Evolutionary conservation across 2,888 invertebrate species (phyloP).

Genomic region (Drosophila prostipennis): DNA sequence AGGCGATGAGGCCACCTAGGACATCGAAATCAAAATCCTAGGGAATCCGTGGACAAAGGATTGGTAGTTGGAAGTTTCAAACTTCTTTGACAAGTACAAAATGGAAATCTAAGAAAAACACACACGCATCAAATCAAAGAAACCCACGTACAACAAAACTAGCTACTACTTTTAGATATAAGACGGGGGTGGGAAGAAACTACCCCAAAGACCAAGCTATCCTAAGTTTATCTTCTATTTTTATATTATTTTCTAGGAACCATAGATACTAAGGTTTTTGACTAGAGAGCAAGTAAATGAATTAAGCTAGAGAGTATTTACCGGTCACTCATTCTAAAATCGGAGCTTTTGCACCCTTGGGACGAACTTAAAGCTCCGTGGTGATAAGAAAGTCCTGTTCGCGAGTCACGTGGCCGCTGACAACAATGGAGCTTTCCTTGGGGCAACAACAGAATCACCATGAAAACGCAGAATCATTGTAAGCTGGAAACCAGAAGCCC

Average conservation of each 20-base stretch:
- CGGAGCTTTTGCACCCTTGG: not conserved
- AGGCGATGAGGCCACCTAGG: constrained; percentile 46
- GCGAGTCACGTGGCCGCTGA: constrained; percentile 73
- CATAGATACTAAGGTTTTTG: constrained; percentile 13
- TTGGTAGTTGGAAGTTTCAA: constrained; percentile 60
- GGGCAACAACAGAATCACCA: constrained; percentile 54
- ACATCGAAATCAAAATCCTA: not conserved
- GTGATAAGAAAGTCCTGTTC: constrained; percentile 67
- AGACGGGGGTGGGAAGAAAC: not conserved
- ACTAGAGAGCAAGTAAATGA: constrained; percentile 26
- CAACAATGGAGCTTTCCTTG: constrained; percentile 66
- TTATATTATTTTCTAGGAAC: constrained; percentile 6
- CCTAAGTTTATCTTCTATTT: constrained; percentile 18
- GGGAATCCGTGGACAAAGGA: constrained; percentile 1
- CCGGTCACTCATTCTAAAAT: not conserved
- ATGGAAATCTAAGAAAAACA: constrained; percentile 41
- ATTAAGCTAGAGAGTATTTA: constrained; percentile 15
- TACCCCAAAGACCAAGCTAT: not conserved
- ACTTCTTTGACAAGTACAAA: constrained; percentile 57
- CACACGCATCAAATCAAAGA: constrained; percentile 73
- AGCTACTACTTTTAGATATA: constrained; percentile 53
- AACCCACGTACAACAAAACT: constrained; percentile 65
- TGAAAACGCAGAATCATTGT: constrained; percentile 78
- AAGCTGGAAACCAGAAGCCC: constrained; percentile 30
- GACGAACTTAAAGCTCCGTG: constrained; percentile 18